Evolutionary conservation across 2,113 vertebrate species (phyloP).

Genomic region (Brachyhypopomus gauderio): DNA sequence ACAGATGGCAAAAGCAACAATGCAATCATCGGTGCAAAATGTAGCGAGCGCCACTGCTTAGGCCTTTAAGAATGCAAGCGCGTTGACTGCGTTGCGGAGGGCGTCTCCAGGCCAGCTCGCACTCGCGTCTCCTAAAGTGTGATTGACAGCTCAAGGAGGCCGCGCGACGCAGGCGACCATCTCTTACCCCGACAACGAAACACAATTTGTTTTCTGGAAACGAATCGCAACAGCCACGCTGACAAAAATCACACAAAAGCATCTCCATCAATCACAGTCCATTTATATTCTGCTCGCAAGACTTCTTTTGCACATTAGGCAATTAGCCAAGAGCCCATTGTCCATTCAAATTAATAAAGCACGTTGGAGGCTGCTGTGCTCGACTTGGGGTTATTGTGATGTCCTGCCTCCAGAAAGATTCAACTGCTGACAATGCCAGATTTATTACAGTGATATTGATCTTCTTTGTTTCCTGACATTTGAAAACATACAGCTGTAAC

Average conservation of each 20-base stretch:
- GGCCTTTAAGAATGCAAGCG: background rate
- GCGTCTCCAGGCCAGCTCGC: background rate
- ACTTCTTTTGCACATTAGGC: conserved; percentile 50
- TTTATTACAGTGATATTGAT: conserved; percentile 66
- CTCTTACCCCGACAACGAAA: background rate
- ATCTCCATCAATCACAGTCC: conserved; percentile 42
- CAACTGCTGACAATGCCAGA: conserved; percentile 58
- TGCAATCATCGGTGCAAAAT: background rate
- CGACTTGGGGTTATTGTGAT: conserved; percentile 43
- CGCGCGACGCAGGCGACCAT: background rate
- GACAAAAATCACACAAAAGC: conserved; percentile 42
- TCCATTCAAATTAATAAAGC: conserved; percentile 46
- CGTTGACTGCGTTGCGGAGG: conserved; percentile 2
- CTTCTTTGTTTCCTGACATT: conserved; percentile 56
- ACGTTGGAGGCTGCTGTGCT: conserved; percentile 40
- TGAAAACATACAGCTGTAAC: conserved; percentile 61
- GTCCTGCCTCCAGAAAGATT: conserved; percentile 49
- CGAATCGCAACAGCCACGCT: conserved; percentile 20
- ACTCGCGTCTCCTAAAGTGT: background rate
- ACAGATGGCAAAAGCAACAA: background rate
- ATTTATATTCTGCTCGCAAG: conserved; percentile 41
- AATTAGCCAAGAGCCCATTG: conserved; percentile 52
- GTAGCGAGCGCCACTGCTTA: conserved; percentile 1
- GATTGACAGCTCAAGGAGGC: background rate
- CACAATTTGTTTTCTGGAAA: conserved; percentile 24